Base-by-base conservation (phyloP, 2,888 invertebrate species). In the Lasioglossum morio region DNA sequence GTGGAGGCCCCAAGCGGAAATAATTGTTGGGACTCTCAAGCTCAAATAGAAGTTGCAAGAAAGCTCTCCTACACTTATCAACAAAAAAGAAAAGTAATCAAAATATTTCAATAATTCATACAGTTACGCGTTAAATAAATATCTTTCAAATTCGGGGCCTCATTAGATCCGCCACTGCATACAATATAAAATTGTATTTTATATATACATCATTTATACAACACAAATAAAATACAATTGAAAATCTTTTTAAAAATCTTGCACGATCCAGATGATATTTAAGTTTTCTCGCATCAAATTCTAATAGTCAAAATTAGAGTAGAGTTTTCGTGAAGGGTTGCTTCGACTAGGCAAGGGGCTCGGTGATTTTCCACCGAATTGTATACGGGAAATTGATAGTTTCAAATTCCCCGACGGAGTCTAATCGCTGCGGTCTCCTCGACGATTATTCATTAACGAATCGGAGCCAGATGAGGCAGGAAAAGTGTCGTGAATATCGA, bases 401-500 rank as follows among this genome's bases (percentile, higher is more conserved):
- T 14, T 7, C 12, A n/a, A 12, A 66, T 27, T 37, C 23, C 12
- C 37, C 37, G 69, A 23, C 40, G 27, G n/a, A 10, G 19, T 12
- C 1, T 27, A 60, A 72, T 53, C 53, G 63, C 16, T 70, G 46
- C 72, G 34, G 72, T 37, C 72, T 23, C 60, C 48, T 12, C 5
- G 12, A 12, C 40, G 30, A 27, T 77, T 57, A 4, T 69, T 78
- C 75, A 75, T 78, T 79, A 77, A 86, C 80, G 80, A 89, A 81
- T 81, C 77, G 19, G 53, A 14, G 74, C 53, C 46, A 48, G 53
- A 69, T 43, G 78, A 70, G 77, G 43, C 69, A 75, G 57, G 87
- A 85, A 86, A 90, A 87, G 74, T 79, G 73, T 76, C 70, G 79
- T 82, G 82, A 89, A 85, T 88, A 82, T 88, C 84, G 70, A 72